Percentiles rank a stretch among this genome's conserved stretches.
Conservation (phyloP, 2,888 invertebrate species). For the Myopa tessellatipennis region DNA sequence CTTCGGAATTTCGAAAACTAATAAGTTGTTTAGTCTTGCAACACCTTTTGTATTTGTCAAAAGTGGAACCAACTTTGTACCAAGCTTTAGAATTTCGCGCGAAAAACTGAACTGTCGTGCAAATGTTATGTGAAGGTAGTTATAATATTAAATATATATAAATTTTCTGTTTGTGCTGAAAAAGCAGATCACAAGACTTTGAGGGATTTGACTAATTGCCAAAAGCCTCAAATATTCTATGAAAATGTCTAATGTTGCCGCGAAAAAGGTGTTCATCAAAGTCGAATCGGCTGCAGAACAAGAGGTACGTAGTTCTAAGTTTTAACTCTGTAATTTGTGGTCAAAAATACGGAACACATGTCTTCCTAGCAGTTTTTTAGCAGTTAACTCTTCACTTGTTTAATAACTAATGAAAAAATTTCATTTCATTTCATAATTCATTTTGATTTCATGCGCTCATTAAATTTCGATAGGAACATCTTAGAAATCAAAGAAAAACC, state of each 20-base stretch:
- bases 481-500: conserved; percentile 74
- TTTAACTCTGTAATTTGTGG: neutral
- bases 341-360: neutral
- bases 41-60: no score
- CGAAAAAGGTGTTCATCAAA: conserved; percentile 66
- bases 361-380: no score
- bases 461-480: conserved; percentile 69
- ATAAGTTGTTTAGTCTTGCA: no score
- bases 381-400: neutral
- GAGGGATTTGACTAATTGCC: neutral
- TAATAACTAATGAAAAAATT: neutral
- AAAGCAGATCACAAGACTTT: neutral
- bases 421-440: conserved; percentile 12
- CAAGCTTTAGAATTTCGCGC: neutral
- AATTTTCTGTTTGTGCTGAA: neutral
- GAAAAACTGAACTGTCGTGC: neutral
- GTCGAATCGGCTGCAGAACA: conserved; percentile 67
- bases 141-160: neutral
- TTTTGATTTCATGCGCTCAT: conserved; percentile 9
- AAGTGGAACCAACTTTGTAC: no score
- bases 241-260: conserved; percentile 64
- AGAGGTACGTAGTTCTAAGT: conserved; percentile 51
- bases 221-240: neutral
- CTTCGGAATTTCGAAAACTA: no score
- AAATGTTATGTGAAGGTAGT: neutral